Evolutionary conservation across 2,113 vertebrate species (phyloP), one percentile per base, ranked within the genome.

Genomic region (Pygoscelis adeliae): DNA sequence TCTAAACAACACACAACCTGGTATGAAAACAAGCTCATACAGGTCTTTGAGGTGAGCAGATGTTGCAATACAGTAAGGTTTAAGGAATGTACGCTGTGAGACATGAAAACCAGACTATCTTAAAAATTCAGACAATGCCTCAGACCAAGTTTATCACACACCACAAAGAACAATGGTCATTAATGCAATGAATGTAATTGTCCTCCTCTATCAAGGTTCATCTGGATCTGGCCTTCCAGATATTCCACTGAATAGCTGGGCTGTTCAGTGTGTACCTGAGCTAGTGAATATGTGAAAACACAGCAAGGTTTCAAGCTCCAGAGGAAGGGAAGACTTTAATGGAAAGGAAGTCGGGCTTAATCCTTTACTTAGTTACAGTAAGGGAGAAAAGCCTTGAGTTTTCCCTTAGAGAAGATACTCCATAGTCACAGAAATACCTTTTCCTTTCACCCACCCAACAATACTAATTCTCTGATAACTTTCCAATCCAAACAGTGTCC

Each of bases 1-100:
- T 38, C 32, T 15, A 40, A 65, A 34, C 42, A 36, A 0, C 32
- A 22, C 36, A 20, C 22, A 19, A 9, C 15, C 2, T 0, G n/a
- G 42, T 26, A 49, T n/a, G 83, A 71, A 46, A 82, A 83, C 56
- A 58, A 66, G 79, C 25, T 90, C n/a, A 3, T 11, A 30, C 86
- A 88, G 61, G 86, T 47, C 66, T 79, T 34, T 22, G 79, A 55
- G 52, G 47, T 20, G 67, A 91, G 87, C 55, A 46, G 46, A 21
- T 58, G 78, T n/a, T 92, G 78, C 78, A 53, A n/a, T 3, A 36
- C 58, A 77, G 30, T 32, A 38, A 36, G 42, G 38, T 22, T 49
- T 67, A 63, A 96, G 52, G 89, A 88, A 81, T 58, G 55, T n/a
- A 5, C 55, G 25, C 34, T 4, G 10, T 18, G 53, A 85, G 20